phyloP scores from a whole-genome alignment of 1,140 invertebrate species.

The Steinernema khuongi region DNA sequence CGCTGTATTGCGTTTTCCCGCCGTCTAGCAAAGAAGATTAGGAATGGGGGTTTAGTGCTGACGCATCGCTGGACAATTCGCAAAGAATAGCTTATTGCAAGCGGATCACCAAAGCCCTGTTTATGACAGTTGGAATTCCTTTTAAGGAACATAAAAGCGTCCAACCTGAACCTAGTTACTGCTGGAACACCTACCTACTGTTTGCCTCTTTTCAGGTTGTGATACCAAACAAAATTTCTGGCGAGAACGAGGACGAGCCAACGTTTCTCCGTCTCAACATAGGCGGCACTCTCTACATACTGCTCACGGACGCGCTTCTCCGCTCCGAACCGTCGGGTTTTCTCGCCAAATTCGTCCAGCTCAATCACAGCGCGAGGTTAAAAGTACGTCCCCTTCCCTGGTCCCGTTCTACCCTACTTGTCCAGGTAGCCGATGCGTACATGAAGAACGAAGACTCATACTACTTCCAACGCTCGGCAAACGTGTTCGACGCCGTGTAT shows the following conservation, averaged over 20 bases:
- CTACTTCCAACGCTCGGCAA: slow-evolving; percentile 54
- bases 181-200: no score
- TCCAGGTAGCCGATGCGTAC: slow-evolving; percentile 54
- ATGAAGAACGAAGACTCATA: slow-evolving; percentile 44
- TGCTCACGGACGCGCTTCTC: slow-evolving; percentile 50
- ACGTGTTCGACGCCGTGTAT: slow-evolving; percentile 51
- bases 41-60: no score
- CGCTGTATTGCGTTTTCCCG: no score
- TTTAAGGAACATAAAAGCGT: no score
- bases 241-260: slow-evolving; percentile 26
- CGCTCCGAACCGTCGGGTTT: slow-evolving; percentile 49
- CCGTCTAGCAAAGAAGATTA: no score
- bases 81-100: no score
- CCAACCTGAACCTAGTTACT: no score
- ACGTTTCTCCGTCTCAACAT: slow-evolving; percentile 51
- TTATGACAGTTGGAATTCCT: no score
- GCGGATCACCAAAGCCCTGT: no score
- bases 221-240: slow-evolving; percentile 7
- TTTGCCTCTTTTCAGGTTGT: slow-evolving; percentile 42
- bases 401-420: not conserved
- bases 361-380: slow-evolving; percentile 45
- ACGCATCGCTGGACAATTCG: no score
- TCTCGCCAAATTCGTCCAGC: slow-evolving; percentile 53
- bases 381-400: slow-evolving; percentile 34
- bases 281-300: slow-evolving; percentile 45